Evolutionary conservation across 2,888 invertebrate species (phyloP).

Genomic region (Onthophagus sagittarius): DNA sequence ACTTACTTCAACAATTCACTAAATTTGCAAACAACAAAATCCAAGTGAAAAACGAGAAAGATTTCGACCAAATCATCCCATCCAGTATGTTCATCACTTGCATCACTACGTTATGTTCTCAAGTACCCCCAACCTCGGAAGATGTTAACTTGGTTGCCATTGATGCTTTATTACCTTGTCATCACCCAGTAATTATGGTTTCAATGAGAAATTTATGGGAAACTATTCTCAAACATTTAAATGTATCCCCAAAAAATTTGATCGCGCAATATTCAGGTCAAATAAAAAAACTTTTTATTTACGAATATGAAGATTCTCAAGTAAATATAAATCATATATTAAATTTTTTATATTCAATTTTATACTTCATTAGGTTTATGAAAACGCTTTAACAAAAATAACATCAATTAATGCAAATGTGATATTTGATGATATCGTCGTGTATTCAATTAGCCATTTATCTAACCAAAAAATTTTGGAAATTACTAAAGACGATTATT

Average conservation of each 20-base stretch:
- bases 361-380: constrained; percentile 50
- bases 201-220: constrained; percentile 66
- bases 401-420: constrained; percentile 61
- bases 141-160: constrained; percentile 62
- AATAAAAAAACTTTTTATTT: constrained; percentile 60
- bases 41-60: constrained; percentile 30
- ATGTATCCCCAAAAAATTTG: constrained; percentile 58
- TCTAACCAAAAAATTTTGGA: constrained; percentile 62
- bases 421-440: constrained; percentile 63
- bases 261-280: constrained; percentile 56
- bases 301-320: constrained; percentile 46
- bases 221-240: constrained; percentile 57
- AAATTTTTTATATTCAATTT: constrained; percentile 1
- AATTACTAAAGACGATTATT: constrained; percentile 76
- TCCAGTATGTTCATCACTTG: constrained; percentile 47
- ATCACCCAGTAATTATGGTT: constrained; percentile 67
- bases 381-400: constrained; percentile 71
- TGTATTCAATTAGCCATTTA: constrained; percentile 58
- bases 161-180: constrained; percentile 66
- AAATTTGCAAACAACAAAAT: constrained; percentile 63
- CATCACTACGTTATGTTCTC: constrained; percentile 47
- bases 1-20: constrained; percentile 64
- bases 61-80: constrained; percentile 44
- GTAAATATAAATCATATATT: too few species aligned
- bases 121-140: constrained; percentile 40